Conservation (phyloP, 2,113 vertebrate genomes). For the Leuciscus idus region DNA sequence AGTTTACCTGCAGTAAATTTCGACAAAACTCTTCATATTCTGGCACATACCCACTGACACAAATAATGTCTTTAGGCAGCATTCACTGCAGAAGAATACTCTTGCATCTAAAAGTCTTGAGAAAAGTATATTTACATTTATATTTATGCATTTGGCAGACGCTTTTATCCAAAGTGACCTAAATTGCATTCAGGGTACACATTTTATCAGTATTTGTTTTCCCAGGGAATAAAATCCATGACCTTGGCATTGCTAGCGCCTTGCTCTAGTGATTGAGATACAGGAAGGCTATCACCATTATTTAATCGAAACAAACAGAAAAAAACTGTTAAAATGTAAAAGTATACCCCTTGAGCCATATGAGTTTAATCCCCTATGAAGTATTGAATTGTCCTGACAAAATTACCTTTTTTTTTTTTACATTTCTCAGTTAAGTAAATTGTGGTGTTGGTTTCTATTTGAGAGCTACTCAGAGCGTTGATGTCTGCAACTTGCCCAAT, state of each 20-base stretch:
- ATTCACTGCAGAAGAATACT: not conserved
- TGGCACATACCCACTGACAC: not conserved
- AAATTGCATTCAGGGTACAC: too few species aligned
- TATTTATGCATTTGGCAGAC: too few species aligned
- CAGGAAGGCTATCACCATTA: not conserved
- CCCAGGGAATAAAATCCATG: too few species aligned
- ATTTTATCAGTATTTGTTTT: too few species aligned
- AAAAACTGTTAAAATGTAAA: not conserved
- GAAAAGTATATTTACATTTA: not conserved
- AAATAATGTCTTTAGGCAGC: not conserved
- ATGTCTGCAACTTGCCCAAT: slow-evolving; percentile 44
- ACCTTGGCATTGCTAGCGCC: too few species aligned
- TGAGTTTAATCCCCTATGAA: not conserved
- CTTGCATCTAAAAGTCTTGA: not conserved
- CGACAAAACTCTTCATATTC: not conserved
- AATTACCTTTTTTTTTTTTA: not conserved
- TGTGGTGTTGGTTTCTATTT: slow-evolving; percentile 32
- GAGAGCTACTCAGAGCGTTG: slow-evolving; percentile 8
- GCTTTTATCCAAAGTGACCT: too few species aligned
- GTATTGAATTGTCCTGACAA: not conserved
- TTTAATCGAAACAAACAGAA: not conserved
- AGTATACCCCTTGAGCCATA: not conserved
- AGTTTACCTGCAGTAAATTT: not conserved
- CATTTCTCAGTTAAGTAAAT: slow-evolving; percentile 40
- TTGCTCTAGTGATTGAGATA: too few species aligned